Evolutionary conservation across 2,797 vertebrate species (phyloP), one percentile per base, ranked within the genome.

Genomic region (Podarcis lilfordi): DNA sequence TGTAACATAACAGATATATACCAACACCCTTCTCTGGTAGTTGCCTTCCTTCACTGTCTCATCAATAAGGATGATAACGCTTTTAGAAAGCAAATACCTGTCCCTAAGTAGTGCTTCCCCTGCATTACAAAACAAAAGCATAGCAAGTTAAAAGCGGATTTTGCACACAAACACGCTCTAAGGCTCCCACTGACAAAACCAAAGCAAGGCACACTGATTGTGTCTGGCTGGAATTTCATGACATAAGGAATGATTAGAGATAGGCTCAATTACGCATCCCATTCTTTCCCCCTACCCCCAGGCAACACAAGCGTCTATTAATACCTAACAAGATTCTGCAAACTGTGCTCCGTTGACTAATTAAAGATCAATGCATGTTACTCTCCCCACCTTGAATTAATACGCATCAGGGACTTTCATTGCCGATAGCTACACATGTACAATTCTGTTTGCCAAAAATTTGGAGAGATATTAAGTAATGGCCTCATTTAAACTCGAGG

Each of bases 341-440:
- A 93, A 93, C 90, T 91, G 87, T 91, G 91, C 89, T 89, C 93
- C 91, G 85, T 37, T 91, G 91, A 91, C 92, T 94, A 94, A 94
- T 95, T 89, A 80, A 89, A 94, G 91, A 94, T 94, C 92, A 93
- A 89, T 85, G 84, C 85, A 90, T 91, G 91, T 78, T 92, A 91
- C 87, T 89, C 91, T 89, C 87, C 88, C 91, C 45, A 80, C 55
- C 68, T 32, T 80, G 72, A 80, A 85, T 85, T 80, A 85, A 89
- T 75, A 89, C 40, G 66, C 43, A 85, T 81, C 59, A 92, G 95
- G 95, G 94, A 96, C 92, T 95, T 96, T 96, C 93, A 95, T 91
- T 0, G 93, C 96, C 95, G 82, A 89, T 86, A 94, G 94, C 92
- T 90, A 94, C 77, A 93, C 88, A 91, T 91, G 90, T 91, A 92